Conservation (phyloP, 2,888 invertebrate species). For the Cheilosia urbana region DNA sequence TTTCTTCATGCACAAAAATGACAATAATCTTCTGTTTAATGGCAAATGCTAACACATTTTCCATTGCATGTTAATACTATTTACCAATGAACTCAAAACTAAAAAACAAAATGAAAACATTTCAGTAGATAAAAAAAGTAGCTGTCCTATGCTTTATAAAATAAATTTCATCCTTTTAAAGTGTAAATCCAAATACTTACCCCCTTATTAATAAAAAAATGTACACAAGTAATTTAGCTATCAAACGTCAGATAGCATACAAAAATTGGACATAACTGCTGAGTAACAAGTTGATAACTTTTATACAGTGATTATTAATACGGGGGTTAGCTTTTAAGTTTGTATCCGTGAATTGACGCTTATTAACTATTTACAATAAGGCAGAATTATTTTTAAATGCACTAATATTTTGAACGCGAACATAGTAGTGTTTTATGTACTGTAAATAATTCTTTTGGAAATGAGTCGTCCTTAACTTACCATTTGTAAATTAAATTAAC, state of each 20-base stretch:
- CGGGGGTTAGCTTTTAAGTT: constrained; percentile 18
- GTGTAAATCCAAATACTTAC: constrained; percentile 30
- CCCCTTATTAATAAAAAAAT: too few species aligned
- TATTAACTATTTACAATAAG: not conserved
- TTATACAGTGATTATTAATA: too few species aligned
- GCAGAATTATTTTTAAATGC: not conserved
- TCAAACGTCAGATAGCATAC: too few species aligned
- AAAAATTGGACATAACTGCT: too few species aligned
- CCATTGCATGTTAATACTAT: too few species aligned
- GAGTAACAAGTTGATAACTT: too few species aligned
- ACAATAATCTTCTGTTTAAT: not conserved
- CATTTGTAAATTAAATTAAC: constrained; percentile 18
- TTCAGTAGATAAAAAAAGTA: constrained; percentile 21
- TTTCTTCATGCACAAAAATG: not conserved
- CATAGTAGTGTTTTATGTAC: not conserved
- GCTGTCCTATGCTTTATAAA: not conserved
- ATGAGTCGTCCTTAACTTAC: constrained; percentile 33
- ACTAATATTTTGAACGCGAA: not conserved
- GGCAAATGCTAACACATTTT: not conserved
- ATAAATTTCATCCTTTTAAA: constrained; percentile 7
- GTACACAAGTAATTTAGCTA: too few species aligned
- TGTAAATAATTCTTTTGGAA: constrained; percentile 52
- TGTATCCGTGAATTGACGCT: not conserved
- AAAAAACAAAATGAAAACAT: constrained; percentile 18
- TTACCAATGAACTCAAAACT: not conserved